A percentile compares a stretch with the other conserved stretches of the same genome.
Conservation (phyloP, 2,888 invertebrate genomes). For the Philhelius pedissequus region DNA sequence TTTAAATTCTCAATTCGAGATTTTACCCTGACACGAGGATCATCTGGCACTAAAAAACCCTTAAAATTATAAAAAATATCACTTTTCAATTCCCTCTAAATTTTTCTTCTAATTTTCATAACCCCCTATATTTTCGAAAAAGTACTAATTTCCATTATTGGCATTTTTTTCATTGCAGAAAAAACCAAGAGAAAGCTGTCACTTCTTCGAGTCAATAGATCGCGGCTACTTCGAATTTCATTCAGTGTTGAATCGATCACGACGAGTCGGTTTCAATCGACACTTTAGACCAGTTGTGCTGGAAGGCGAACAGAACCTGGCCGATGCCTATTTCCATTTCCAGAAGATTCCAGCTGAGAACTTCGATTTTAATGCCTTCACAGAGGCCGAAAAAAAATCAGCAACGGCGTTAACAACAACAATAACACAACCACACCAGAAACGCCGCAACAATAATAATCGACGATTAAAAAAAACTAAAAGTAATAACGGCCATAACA, state of each 20-base stretch:
- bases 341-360: constrained; percentile 71
- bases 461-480: constrained; percentile 53
- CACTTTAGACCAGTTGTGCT: constrained; percentile 73
- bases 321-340: constrained; percentile 74
- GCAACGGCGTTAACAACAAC: constrained; percentile 39
- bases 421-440: constrained; percentile 11
- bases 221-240: constrained; percentile 74
- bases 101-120: neutral
- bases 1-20: too few species aligned
- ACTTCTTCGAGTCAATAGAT: constrained; percentile 75
- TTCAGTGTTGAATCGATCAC: constrained; percentile 73
- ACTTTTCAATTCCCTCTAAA: neutral
- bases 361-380: constrained; percentile 64
- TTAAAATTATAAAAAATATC: too few species aligned
- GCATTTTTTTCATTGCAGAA: constrained; percentile 70
- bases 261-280: constrained; percentile 75
- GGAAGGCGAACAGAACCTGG: constrained; percentile 69
- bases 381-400: constrained; percentile 21
- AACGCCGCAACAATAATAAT: constrained; percentile 69
- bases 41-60: too few species aligned
- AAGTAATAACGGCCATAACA: constrained; percentile 56
- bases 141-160: neutral
- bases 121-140: neutral
- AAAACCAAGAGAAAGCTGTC: constrained; percentile 74
- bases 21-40: too few species aligned